Evolutionary conservation across 2,113 vertebrate genomes (phyloP).

Genomic region (Laticauda laticaudata): DNA sequence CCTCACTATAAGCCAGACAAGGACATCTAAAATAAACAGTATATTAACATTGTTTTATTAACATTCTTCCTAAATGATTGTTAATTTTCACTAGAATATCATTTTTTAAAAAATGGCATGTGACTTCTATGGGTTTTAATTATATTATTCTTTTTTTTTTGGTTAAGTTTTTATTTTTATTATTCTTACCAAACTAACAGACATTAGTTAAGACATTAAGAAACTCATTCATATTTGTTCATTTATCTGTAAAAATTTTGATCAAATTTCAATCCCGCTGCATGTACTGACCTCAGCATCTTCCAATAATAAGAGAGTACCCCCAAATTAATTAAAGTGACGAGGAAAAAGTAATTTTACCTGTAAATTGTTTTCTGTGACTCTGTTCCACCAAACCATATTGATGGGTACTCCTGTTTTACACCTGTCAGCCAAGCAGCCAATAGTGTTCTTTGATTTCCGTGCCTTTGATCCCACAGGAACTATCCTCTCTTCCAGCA

Average conservation of each 20-base stretch:
- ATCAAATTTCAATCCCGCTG: background rate
- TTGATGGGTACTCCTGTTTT: constrained; percentile 81
- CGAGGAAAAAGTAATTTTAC: constrained; percentile 76
- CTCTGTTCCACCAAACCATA: constrained; percentile 85
- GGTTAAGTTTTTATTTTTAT: background rate
- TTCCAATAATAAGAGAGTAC: constrained; percentile 57
- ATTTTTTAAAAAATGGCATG: background rate
- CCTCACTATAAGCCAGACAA: background rate
- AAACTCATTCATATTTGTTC: background rate
- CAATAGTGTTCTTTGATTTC: constrained; percentile 81
- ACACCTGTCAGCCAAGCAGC: constrained; percentile 82
- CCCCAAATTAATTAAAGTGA: constrained; percentile 61
- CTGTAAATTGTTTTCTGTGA: constrained; percentile 83
- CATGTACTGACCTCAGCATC: constrained; percentile 31
- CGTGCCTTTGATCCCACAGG: constrained; percentile 80
- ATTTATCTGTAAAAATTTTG: background rate
- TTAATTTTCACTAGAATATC: background rate
- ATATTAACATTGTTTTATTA: background rate
- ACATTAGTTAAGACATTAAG: background rate
- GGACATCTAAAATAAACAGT: background rate
- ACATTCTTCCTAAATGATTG: background rate
- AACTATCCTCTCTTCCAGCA: constrained; percentile 83
- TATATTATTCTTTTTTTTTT: background rate
- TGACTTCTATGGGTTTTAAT: background rate
- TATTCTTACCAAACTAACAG: background rate